A percentile compares a stretch with the other conserved stretches of the same genome.
These are phyloP conservation scores for Girardia tigrina DNA, from an alignment of 2,888 invertebrate genomes.

Conservation along the genomic window DNA sequence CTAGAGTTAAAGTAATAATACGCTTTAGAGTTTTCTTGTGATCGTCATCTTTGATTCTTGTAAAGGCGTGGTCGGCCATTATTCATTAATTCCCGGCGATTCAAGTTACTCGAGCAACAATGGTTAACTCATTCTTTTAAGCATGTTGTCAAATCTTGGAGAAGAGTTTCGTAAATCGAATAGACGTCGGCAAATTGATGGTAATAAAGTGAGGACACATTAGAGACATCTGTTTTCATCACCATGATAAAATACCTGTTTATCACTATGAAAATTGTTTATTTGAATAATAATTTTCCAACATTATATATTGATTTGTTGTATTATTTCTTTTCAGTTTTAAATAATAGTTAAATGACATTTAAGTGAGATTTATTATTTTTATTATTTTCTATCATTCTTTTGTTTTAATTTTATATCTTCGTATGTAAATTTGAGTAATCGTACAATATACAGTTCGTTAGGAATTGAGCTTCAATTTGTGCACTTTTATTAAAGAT, in stretches of 20 bases:
- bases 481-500: background rate
- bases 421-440: background rate
- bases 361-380: background rate
- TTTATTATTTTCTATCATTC: constrained; percentile 1
- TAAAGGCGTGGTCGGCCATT: constrained; percentile 26
- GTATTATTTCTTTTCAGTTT: constrained; percentile 5
- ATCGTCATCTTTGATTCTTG: background rate
- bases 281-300: constrained; percentile 18
- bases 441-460: background rate
- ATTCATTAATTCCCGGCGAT: background rate
- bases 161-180: constrained; percentile 1
- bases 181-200: no score
- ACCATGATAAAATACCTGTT: background rate
- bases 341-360: constrained; percentile 19
- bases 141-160: constrained; percentile 47
- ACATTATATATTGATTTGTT: constrained; percentile 19
- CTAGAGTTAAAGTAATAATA: background rate
- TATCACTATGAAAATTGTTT: constrained; percentile 7
- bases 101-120: constrained; percentile 25
- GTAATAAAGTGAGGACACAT: no score
- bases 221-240: no score
- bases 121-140: constrained; percentile 27
- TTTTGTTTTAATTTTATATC: background rate
- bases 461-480: background rate
- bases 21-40: background rate